Percentiles rank a stretch among this genome's conserved stretches.
phyloP scores from a whole-genome alignment of 2,797 vertebrate species.

The Aselliscus stoliczkanus region DNA sequence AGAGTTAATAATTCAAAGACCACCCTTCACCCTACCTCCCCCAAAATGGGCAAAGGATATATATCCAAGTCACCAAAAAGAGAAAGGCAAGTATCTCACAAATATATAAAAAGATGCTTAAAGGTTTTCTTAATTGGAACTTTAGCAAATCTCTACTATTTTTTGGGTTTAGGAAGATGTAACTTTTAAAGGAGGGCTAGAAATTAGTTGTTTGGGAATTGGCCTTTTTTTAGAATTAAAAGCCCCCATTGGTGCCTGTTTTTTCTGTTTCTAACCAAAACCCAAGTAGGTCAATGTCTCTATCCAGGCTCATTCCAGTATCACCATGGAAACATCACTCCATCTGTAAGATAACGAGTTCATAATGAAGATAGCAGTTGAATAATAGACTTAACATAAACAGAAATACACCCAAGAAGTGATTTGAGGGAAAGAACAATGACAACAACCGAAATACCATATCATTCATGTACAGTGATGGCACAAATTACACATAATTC shows the following conservation, averaged over 20 bases:
- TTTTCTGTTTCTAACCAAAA: background rate
- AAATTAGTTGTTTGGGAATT: background rate
- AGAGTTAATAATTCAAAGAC: background rate
- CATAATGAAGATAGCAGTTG: background rate
- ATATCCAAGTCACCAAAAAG: background rate
- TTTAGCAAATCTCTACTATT: background rate
- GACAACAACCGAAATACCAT: background rate
- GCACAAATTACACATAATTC: background rate
- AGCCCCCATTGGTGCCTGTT: no score
- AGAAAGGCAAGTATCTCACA: background rate
- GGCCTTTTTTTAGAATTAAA: no score
- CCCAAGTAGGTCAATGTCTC: background rate
- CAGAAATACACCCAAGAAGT: background rate
- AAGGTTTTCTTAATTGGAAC: background rate
- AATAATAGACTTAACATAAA: background rate
- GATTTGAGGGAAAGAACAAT: background rate
- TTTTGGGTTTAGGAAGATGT: background rate
- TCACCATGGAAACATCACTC: background rate
- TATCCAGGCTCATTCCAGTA: background rate
- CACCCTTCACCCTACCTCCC: background rate
- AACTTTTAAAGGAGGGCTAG: background rate
- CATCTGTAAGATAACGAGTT: background rate
- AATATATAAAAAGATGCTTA: background rate
- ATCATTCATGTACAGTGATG: background rate
- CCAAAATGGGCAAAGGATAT: background rate